Evolutionary conservation across 2,888 invertebrate species (phyloP), one percentile per base, ranked within the genome.

Genomic region (Hypena proboscidalis): DNA sequence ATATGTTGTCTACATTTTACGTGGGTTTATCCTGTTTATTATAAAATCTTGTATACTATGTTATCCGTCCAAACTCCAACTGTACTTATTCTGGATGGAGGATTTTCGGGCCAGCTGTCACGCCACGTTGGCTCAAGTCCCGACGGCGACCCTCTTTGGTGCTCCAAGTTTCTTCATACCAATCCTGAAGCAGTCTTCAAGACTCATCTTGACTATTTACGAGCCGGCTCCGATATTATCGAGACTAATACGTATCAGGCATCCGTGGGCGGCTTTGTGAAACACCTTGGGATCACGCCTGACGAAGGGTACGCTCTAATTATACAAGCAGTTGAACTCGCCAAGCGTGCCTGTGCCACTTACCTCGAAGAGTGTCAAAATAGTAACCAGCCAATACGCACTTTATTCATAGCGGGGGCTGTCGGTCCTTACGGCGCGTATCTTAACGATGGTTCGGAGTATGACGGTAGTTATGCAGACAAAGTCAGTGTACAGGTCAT

Each of bases 371-470:
- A 93, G 67, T 84, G 89, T 62, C 58, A 62, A 1, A 57, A 75
- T 2, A 58, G 50, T 10, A 57, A 59, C 1, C 35, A 51, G 17
- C 52, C 58, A 5, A 51, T 52, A 4, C 65, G 49, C 1, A 69
- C 73, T 9, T 94, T 95, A 2, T 72, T 94, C 26, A 92, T 98
- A 34, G 96, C 95, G 0, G 98, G 97, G 0, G 97, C 97, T 0
- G 93, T 98, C 11, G 98, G 98, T 0, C 97, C 98, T 0, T 98
- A 97, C 74, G 98, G 98, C 0, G 98, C 98, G 0, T 94, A 94
- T 65, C 87, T 97, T 37, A 94, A 95, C 62, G 97, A 98, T 77
- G 96, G 95, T 1, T 98, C 98, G 0, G 98, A 99, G 80, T 99
- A 98, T 80, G 94, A 93, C 1, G 98, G 98, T 0, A 89, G 89